Evolutionary conservation across 2,797 vertebrate genomes (phyloP).

Genomic region (Agapornis canus): DNA sequence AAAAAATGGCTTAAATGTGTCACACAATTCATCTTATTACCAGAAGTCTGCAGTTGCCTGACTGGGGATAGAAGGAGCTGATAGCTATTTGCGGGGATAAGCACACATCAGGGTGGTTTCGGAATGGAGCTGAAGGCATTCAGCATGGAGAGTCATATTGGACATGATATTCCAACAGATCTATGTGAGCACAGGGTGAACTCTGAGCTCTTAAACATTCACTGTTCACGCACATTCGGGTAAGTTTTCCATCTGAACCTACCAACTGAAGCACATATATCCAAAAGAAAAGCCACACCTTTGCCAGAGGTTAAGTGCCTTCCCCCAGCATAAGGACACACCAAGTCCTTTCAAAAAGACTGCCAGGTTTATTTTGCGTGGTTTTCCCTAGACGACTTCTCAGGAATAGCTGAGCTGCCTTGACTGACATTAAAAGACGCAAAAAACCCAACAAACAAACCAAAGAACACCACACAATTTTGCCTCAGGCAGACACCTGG

Average conservation of each 20-base stretch:
- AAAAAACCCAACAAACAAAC: neutral
- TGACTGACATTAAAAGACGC: slow-evolving; percentile 29
- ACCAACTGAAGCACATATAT: neutral
- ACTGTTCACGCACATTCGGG: neutral
- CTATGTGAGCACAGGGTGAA: neutral
- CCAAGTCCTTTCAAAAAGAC: neutral
- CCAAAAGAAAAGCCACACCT: neutral
- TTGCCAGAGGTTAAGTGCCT: slow-evolving; percentile 6
- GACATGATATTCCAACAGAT: neutral
- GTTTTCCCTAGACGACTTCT: neutral
- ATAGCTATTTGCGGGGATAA: rapidly evolving
- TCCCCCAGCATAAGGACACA: neutral
- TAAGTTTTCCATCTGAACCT: neutral
- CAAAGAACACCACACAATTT: slow-evolving; percentile 22
- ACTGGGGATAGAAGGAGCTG: neutral
- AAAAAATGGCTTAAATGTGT: neutral
- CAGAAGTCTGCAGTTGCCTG: neutral
- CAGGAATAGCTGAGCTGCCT: slow-evolving; percentile 10
- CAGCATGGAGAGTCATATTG: rapidly evolving
- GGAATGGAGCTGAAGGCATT: neutral
- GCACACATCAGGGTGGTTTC: neutral
- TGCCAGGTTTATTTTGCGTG: neutral
- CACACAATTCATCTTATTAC: neutral
- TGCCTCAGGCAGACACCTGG: slow-evolving; percentile 51
- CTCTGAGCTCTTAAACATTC: neutral